Base-by-base conservation (phyloP, 53 echinoderm and acorn worm genomes). In the Stichopus horrens region DNA sequence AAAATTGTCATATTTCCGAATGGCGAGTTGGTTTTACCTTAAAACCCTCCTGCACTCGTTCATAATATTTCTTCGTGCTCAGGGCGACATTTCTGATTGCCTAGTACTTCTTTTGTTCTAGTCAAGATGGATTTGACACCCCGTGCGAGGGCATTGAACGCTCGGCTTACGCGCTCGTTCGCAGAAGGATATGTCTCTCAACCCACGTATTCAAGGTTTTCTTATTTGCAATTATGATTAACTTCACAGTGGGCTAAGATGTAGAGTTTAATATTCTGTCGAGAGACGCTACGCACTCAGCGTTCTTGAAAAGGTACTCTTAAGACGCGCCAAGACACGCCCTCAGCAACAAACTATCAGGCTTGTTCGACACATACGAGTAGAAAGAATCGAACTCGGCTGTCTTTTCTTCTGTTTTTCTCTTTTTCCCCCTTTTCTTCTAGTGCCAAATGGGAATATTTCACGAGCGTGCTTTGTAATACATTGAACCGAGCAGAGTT, bases 161-260 rank as follows among this genome's bases (percentile, higher is more conserved):
- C 83, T 19, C 58, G 83, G 83, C 83, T 63, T 58, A 52, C 53
- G 79, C 51, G 79, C 54, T 37, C 37, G 37, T 2, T 37, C 53
- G 19, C 55, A 79, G 79, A 79, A 79, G n/a, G 51, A 51, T 79
- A 19, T 79, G 79, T 53, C 79, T 79, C 16, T 79, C 79, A 79
- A 19, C 55, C 55, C 83, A 83, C 63, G 83, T 59, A 83, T 83
- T 83, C 83, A 83, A 58, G 22, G 58, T 83, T 83, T 83, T 23
- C 83, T 21, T 83, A 83, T 83, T 83, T 83, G 83, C 83, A 83
- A 83, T 83, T 83, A 63, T 59, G 83, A 83, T 83, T 55, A 83
- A 83, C 83, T 83, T 63, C 83, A 83, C 37, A 37, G 37, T 37
- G 2, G 37, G 51, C 16, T 63, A 57, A 58, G 57, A 55, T 58